Base-by-base conservation (phyloP, 53 echinoderm and acorn worm species). In the Echinarachnius parma region DNA sequence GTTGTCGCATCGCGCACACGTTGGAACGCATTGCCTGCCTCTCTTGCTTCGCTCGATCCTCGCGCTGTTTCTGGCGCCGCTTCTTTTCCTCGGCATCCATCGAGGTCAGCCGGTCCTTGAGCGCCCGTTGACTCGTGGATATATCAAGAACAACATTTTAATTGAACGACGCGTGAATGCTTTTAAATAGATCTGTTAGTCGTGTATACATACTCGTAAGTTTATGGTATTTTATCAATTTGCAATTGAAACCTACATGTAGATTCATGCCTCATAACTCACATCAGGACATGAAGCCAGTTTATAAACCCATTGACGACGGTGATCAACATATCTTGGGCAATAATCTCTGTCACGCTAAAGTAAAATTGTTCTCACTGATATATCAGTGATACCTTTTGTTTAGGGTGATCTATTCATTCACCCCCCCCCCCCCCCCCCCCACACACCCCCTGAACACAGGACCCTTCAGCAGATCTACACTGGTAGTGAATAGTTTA, bases 101-200 rank as follows among this genome's bases (percentile, higher is more conserved):
- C 49, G 70, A 83, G 3, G 60, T 49, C 25, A 98, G 86, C 4
- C 81, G 79, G 25, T 87, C 86, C 28, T 92, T 92, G 3, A 98
- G 67, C 16, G 85, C 77, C 50, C 91, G 82, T 61, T 98, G 98
- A 60, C 98, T 98, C 98, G 42, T 59, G 9, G 19, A n/a, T 4
- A 58, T 22, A 34, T 15, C 18, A 34, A 36, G 9, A 61, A 45
- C 52, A 50, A 50, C 14, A 50, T 50, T 50, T 11, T 4, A 58
- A 9, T 59, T 28, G 19, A 28, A 53, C 3, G n/a, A 31, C 15
- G 46, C 4, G 10, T 29, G 13, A 13, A 28, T 21, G 5, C 19
- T 28, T 11, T 29, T 9, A 10, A 28, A 29, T 28, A 14, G 30
- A 61, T 30, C 30, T 61, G 10, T 26, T 30, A 30, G 13, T 9